These are phyloP conservation scores for Hipposideros armiger DNA, from an alignment of 2,113 vertebrate species.

Conservation along the genomic window DNA sequence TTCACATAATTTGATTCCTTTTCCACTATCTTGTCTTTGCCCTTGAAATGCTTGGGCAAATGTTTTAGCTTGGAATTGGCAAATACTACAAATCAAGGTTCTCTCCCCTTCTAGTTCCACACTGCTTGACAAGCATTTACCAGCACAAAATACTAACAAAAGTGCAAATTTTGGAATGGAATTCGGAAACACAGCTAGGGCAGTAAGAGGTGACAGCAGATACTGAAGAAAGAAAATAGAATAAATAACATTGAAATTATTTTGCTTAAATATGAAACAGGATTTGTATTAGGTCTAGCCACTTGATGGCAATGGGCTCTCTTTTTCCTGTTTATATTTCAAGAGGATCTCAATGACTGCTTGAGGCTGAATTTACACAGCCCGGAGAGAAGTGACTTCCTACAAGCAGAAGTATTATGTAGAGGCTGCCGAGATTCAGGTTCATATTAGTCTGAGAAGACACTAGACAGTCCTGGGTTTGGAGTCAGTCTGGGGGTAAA, in stretches of 20 bases:
- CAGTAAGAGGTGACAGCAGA: not conserved
- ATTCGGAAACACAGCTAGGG: not conserved
- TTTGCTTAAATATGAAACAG: not conserved
- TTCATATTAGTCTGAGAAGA: not conserved
- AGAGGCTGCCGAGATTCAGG: not conserved
- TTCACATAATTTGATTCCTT: not conserved
- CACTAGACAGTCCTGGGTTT: not conserved
- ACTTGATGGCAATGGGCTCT: rapidly evolving
- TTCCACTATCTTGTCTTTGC: not conserved
- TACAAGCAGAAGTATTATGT: not conserved
- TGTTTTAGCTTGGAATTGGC: not conserved
- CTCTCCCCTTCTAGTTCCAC: no score
- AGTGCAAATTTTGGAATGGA: not conserved
- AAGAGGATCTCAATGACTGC: not conserved
- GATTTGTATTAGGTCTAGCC: not conserved
- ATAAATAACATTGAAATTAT: not conserved
- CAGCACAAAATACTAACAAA: not conserved
- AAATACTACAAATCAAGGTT: not conserved
- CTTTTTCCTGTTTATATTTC: not conserved
- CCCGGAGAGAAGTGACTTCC: not conserved
- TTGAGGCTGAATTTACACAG: not conserved
- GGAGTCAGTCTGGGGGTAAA: not conserved
- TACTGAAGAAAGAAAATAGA: not conserved
- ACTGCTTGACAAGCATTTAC: not conserved
- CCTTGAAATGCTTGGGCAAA: not conserved